These are phyloP conservation scores for Sminthopsis crassicaudata DNA, from an alignment of 2,113 vertebrate species.

Conservation along the genomic window DNA sequence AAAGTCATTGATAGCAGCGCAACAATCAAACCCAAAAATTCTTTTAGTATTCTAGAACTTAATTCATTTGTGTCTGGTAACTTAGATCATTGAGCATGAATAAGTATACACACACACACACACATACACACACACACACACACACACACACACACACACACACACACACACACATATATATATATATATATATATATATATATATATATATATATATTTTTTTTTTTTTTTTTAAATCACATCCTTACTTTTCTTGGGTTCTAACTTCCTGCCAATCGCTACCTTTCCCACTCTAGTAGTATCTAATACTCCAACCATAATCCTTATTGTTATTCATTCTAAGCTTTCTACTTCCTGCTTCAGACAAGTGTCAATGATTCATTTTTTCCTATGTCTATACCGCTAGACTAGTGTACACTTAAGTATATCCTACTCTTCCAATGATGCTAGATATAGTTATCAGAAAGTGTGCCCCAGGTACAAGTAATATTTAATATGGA, in stretches of 20 bases:
- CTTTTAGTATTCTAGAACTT: neutral
- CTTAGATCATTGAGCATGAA: neutral
- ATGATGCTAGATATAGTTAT: neutral
- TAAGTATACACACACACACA: no score
- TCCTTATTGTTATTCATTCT: neutral
- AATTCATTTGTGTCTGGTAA: neutral
- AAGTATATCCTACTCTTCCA: neutral
- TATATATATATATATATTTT: no score
- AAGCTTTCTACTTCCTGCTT: neutral
- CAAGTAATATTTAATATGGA: neutral
- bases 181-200: no score
- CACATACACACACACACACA: no score
- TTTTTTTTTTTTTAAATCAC: no score
- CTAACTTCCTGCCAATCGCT: neutral
- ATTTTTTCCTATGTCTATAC: neutral
- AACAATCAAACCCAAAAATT: neutral
- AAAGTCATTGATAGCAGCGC: neutral
- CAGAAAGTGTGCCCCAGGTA: neutral
- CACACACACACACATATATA: no score
- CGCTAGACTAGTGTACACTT: neutral
- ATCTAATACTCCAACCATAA: neutral
- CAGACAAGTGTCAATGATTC: neutral
- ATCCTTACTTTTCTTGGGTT: neutral
- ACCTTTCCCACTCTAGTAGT: neutral
- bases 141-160: no score